A percentile compares a stretch with the other conserved stretches of the same genome.
Conservation (phyloP, 2,797 vertebrate species). For the Sternarchorhynchus goeldii region DNA sequence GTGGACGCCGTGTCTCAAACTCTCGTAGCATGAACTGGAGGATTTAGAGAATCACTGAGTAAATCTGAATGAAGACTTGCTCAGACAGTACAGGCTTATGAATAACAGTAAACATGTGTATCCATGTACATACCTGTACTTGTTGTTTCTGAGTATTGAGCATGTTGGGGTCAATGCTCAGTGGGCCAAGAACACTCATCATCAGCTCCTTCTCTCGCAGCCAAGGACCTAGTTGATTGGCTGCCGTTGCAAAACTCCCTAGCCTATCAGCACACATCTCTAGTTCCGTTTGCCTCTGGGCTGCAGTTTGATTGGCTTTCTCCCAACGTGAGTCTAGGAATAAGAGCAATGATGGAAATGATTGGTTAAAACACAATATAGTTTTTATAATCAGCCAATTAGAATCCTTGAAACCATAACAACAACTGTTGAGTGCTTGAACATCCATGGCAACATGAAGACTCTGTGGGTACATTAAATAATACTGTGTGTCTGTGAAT, state of each 20-base stretch:
- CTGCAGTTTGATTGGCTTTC: conserved; percentile 83
- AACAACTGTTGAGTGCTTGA: conserved; percentile 8
- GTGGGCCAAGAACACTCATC: conserved; percentile 97
- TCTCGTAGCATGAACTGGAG: conserved; percentile 96
- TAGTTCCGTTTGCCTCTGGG: conserved; percentile 87
- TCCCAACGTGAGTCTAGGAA: conserved; percentile 87
- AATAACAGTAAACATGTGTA: no score
- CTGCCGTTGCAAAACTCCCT: conserved; percentile 86
- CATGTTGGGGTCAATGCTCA: conserved; percentile 99
- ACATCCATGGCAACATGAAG: conserved; percentile 42
- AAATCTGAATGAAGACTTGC: neutral
- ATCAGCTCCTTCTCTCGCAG: conserved; percentile 96
- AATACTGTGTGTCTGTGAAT: conserved; percentile 19
- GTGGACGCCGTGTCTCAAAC: conserved; percentile 90
- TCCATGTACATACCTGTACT: conserved; percentile 82
- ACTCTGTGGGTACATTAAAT: conserved; percentile 30
- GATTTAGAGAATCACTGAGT: neutral
- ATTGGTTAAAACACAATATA: conserved; percentile 17
- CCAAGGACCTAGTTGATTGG: conserved; percentile 92
- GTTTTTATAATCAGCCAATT: conserved; percentile 1
- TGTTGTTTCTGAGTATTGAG: conserved; percentile 96
- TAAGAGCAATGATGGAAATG: conserved; percentile 16
- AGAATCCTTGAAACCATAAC: conserved; percentile 37
- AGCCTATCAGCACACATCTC: conserved; percentile 89
- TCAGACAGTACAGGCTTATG: no score